Base-by-base conservation (phyloP, 2,113 vertebrate species). In the Butastur rufipennis region DNA sequence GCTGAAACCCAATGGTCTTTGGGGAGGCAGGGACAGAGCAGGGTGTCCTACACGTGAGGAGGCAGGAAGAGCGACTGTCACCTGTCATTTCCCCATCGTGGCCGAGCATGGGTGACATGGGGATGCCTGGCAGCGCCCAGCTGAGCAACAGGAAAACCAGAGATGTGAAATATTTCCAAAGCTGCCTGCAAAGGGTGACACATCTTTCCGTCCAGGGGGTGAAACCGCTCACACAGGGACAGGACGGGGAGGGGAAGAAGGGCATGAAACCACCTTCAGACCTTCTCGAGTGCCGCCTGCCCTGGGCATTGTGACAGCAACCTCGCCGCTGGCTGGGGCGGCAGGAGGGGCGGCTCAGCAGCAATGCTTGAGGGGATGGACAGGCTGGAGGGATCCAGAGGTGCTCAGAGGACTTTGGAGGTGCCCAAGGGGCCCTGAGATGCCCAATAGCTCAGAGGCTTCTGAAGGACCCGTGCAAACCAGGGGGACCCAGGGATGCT, bases 101-200 rank as follows among this genome's bases (percentile, higher is more conserved):
- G 84, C 19, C 1, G 5, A 53, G 65, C 45, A 29, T 0, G 0
- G 67, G 59, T 66, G 20, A 45, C 73, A 25, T 0, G 0, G 40
- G 23, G 47, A 43, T 31, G 58, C 38, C 36, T 1, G 7, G 50
- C 81, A 63, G 38, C 4, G 0, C 50, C 22, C 50, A 5, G 73
- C 84, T 91, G 74, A 88, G 55, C 78, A 95, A 96, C 95, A 95
- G 92, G 94, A 96, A 96, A 93, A 94, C 85, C 90, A 97, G 66
- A 93, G 38, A 75, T 2, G 7, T 52, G 65, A 77, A 95, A 27
- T 82, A 72, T 79, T 88, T 91, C 81, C 65, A 90, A 90, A 95
- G 56, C 47, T 2, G 47, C 59, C 55, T 84, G 81, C 52, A 81
- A 87, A 84, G 65, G 38, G 65, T 89, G 73, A 79, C 50, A 55